Evolutionary conservation across 2,113 vertebrate genomes (phyloP).

Genomic region (Vombatus ursinus): DNA sequence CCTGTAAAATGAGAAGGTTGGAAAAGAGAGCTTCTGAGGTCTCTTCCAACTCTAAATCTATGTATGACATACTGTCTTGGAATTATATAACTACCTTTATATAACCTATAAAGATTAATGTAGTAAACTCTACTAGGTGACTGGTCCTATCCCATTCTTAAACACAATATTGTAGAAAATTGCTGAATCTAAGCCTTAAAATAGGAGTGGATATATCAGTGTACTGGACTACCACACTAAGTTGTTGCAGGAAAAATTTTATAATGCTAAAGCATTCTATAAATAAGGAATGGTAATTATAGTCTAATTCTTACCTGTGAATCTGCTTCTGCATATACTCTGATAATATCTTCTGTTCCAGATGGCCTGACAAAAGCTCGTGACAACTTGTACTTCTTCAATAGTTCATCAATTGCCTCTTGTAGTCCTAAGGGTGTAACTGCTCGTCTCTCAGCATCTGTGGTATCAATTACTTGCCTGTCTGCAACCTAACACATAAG

Average conservation of each 20-base stretch:
- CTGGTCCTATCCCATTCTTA: neutral
- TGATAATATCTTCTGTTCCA: conserved; percentile 94
- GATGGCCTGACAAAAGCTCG: conserved; percentile 96
- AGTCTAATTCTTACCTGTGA: conserved; percentile 89
- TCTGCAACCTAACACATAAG: conserved; percentile 85
- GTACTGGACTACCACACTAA: neutral
- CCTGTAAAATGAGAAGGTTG: too few species aligned
- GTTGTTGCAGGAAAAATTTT: neutral
- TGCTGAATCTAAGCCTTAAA: neutral
- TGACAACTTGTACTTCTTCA: conserved; percentile 85
- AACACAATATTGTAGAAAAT: neutral
- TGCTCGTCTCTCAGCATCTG: conserved; percentile 89
- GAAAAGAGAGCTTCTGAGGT: neutral
- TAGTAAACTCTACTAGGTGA: neutral
- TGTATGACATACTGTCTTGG: too few species aligned
- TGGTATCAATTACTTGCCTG: conserved; percentile 90
- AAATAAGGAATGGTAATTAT: neutral
- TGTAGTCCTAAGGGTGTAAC: conserved; percentile 91
- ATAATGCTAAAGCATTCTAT: neutral
- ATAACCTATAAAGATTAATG: neutral
- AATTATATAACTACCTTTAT: too few species aligned
- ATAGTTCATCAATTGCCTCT: conserved; percentile 87
- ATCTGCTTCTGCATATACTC: conserved; percentile 95
- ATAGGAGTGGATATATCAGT: neutral
- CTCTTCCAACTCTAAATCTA: neutral